These are phyloP conservation scores for Oceanodroma leucorhoa DNA, from an alignment of 2,797 vertebrate species.

Conservation along the genomic window DNA sequence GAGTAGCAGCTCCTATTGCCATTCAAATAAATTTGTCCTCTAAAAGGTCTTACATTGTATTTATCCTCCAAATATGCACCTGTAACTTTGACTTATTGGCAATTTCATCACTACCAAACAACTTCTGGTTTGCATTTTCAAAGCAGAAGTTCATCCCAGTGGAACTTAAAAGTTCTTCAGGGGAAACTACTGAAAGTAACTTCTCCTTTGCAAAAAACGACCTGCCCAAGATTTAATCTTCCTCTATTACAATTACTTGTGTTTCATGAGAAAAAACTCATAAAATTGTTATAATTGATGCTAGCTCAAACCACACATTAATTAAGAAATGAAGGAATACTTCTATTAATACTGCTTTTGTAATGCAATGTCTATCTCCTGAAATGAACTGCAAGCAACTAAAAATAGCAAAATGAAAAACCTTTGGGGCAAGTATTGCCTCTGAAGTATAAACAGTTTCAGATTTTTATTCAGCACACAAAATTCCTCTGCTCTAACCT, in stretches of 20 bases:
- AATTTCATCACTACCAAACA: neutral
- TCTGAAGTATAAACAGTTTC: neutral
- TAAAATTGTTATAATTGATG: neutral
- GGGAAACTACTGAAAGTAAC: neutral
- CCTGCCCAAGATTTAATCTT: conserved; percentile 45
- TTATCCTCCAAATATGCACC: neutral
- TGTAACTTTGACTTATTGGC: neutral
- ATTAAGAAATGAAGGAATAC: conserved; percentile 5
- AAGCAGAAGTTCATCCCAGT: neutral
- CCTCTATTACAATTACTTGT: neutral
- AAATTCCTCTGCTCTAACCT: neutral
- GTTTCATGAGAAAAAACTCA: neutral
- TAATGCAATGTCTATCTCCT: neutral
- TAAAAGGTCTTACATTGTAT: neutral
- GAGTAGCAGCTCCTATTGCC: neutral
- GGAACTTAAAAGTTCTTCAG: neutral
- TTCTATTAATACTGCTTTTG: neutral
- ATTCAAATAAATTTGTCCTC: neutral
- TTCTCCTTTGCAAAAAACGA: neutral
- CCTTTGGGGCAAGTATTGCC: neutral
- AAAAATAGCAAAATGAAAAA: conserved; percentile 21
- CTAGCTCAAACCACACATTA: neutral
- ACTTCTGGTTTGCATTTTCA: neutral
- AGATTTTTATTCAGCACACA: neutral
- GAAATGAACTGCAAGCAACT: neutral